Evolutionary conservation across 1,140 invertebrate species (phyloP).

Genomic region (Diabrotica undecimpunctata): DNA sequence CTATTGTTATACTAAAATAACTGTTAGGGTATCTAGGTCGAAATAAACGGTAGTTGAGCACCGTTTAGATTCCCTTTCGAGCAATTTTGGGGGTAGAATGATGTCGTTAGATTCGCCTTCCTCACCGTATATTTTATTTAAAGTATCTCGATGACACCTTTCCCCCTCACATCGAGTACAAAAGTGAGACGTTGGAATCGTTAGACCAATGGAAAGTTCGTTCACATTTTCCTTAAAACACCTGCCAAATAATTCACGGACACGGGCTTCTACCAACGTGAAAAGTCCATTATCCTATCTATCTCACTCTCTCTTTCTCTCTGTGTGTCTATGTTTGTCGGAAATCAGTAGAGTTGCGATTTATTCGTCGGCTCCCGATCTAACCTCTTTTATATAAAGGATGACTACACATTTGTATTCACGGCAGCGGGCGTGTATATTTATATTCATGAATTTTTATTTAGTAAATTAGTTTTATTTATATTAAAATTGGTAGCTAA

Average conservation of each 20-base stretch:
- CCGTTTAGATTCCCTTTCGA: background rate
- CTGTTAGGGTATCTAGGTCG: background rate
- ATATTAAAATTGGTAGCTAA: too few relatives aligned
- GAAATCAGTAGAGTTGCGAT: background rate
- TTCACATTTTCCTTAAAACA: constrained; percentile 4
- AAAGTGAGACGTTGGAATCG: background rate
- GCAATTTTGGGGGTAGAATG: background rate
- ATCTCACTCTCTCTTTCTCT: background rate
- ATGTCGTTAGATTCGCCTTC: background rate
- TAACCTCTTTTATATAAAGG: background rate
- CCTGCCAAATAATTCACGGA: constrained; percentile 5
- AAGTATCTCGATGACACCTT: constrained; percentile 3
- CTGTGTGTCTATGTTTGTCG: background rate
- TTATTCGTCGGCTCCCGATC: constrained; percentile 1
- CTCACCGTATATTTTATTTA: background rate
- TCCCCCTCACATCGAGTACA: background rate
- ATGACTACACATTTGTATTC: background rate
- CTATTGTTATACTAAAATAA: background rate
- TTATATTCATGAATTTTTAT: background rate
- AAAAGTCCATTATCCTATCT: constrained; percentile 6
- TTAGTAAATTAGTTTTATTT: too few relatives aligned
- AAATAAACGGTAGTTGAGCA: background rate
- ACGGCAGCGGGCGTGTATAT: background rate
- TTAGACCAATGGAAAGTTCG: background rate
- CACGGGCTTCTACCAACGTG: background rate